Evolutionary conservation across 2,888 invertebrate species (phyloP).

Genomic region (Neoscelio sp.): DNA sequence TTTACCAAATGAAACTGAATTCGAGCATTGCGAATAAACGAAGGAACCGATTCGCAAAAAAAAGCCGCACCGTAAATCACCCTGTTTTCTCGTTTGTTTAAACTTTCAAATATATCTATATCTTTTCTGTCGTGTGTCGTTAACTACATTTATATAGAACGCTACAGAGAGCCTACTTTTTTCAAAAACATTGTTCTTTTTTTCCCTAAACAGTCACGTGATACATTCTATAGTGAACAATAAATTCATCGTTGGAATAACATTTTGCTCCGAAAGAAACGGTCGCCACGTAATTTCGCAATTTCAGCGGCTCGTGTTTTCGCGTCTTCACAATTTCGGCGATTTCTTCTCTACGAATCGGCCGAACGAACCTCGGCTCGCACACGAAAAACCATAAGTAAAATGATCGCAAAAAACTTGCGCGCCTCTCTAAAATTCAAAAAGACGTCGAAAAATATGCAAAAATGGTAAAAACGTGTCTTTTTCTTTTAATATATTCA

Average conservation of each 20-base stretch:
- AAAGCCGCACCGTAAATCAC: no score
- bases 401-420: constrained; percentile 36
- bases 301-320: no score
- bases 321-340: no score
- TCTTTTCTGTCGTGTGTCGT: constrained; percentile 59
- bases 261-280: constrained; percentile 52
- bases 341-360: no score
- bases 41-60: no score
- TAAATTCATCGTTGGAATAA: constrained; percentile 70
- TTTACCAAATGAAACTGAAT: no score
- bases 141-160: constrained; percentile 63
- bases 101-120: constrained; percentile 56
- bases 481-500: no score
- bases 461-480: constrained; percentile 53
- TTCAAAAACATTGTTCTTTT: constrained; percentile 70
- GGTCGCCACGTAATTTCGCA: constrained; percentile 7
- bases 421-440: constrained; percentile 34
- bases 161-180: constrained; percentile 72
- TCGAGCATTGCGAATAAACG: no score
- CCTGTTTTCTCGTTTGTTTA: constrained; percentile 26
- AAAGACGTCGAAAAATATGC: constrained; percentile 63
- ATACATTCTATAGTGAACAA: constrained; percentile 74
- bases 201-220: constrained; percentile 77
- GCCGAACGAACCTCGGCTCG: neutral
- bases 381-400: constrained; percentile 19